Evolutionary conservation across 64 coral and sea anemone genomes (phyloP).

Genomic region (Actinia tenebrosa): DNA sequence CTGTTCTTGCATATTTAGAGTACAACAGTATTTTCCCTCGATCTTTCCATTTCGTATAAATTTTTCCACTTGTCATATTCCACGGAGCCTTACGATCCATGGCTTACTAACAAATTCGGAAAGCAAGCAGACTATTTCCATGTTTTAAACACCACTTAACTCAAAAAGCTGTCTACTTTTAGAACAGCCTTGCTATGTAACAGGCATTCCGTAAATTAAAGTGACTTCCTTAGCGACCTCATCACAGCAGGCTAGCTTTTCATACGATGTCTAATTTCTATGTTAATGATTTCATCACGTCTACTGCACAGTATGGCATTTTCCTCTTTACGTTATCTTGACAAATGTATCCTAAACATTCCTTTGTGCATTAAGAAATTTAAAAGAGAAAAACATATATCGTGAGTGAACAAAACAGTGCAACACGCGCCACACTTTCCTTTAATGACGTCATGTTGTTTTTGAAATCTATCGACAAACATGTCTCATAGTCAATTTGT

Average conservation of each 20-base stretch:
- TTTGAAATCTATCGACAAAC: neutral
- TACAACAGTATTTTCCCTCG: neutral
- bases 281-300: slow-evolving; percentile 18
- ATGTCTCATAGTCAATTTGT: too few relatives aligned
- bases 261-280: slow-evolving; percentile 4
- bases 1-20: neutral
- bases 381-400: neutral
- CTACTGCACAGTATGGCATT: slow-evolving; percentile 2
- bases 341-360: neutral
- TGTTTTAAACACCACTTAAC: neutral
- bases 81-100: neutral
- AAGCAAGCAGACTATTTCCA: neutral
- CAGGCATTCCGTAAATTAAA: slow-evolving; percentile 2
- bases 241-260: neutral
- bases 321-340: neutral
- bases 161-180: neutral
- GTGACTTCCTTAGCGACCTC: slow-evolving; percentile 8
- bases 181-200: neutral
- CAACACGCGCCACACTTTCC: neutral
- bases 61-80: neutral
- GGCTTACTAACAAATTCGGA: neutral
- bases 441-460: neutral
- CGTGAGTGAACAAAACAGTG: neutral
- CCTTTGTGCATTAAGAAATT: neutral
- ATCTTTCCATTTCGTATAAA: neutral